phyloP scores from a whole-genome alignment of 2,797 vertebrate genomes.

The Ctenosaura bakeri region DNA sequence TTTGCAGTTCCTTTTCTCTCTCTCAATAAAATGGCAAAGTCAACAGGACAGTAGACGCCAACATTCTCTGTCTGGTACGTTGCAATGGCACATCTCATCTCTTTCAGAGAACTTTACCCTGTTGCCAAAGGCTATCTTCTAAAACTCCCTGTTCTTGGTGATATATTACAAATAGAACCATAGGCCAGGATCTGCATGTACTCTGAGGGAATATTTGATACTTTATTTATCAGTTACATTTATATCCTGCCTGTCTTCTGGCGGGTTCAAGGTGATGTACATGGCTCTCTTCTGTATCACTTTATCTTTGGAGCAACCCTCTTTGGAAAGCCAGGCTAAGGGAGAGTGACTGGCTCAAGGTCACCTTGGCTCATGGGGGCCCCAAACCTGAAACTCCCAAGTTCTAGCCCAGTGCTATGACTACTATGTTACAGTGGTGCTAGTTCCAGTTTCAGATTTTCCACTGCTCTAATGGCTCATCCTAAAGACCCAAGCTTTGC shows the following conservation, averaged over 20 bases:
- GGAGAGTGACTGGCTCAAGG: no score
- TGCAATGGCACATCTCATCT: not conserved
- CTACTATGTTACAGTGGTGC: not conserved
- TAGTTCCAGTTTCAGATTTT: not conserved
- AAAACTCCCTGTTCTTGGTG: not conserved
- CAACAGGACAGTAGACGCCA: conserved; percentile 4
- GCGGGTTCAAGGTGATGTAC: not conserved
- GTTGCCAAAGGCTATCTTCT: rapidly evolving
- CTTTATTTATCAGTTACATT: not conserved
- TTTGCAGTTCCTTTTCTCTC: not conserved
- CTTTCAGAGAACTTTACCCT: not conserved
- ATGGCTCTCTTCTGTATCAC: not conserved
- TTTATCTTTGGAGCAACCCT: not conserved
- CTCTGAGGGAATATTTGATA: not conserved
- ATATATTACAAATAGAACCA: not conserved
- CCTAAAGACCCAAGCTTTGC: not conserved
- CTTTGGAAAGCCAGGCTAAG: no score
- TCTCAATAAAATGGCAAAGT: not conserved
- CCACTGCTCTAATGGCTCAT: no score
- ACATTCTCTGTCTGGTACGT: not conserved
- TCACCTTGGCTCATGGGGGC: no score
- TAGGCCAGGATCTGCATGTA: not conserved
- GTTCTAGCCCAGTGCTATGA: not conserved
- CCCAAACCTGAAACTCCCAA: no score
- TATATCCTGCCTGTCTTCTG: not conserved